Conservation (phyloP, 2,797 vertebrate species). For the Anabas testudineus region DNA sequence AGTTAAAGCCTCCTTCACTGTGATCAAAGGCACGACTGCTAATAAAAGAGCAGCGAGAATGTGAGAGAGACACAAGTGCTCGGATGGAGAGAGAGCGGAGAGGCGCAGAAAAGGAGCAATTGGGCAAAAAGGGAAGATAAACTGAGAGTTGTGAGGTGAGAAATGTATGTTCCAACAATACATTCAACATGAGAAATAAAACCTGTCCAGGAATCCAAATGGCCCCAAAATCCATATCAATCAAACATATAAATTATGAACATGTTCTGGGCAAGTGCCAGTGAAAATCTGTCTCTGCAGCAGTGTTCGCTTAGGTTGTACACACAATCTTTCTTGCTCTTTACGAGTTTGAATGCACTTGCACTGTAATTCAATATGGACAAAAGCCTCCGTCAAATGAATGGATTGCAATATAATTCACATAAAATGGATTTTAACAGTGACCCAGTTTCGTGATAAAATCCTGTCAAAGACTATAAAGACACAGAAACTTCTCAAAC, state of each 20-base stretch:
- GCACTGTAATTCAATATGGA: not conserved
- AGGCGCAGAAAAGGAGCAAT: not conserved
- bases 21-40: constrained; percentile 37
- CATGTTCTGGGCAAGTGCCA: not conserved
- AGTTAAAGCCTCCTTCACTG: constrained; percentile 24
- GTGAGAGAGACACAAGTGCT: not conserved
- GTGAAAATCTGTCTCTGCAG: not conserved
- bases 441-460: not conserved
- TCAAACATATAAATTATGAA: not conserved
- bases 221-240: too few species aligned
- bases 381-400: not conserved
- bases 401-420: not conserved
- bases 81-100: not conserved
- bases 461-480: not conserved
- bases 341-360: not conserved
- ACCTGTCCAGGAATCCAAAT: not conserved
- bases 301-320: not conserved
- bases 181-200: not conserved
- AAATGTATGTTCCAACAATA: not conserved
- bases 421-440: not conserved
- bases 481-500: not conserved
- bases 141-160: not conserved
- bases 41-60: constrained; percentile 10
- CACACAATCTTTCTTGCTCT: not conserved
- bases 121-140: not conserved